phyloP scores from a whole-genome alignment of 1,140 invertebrate genomes.

The Danaus melanippus region DNA sequence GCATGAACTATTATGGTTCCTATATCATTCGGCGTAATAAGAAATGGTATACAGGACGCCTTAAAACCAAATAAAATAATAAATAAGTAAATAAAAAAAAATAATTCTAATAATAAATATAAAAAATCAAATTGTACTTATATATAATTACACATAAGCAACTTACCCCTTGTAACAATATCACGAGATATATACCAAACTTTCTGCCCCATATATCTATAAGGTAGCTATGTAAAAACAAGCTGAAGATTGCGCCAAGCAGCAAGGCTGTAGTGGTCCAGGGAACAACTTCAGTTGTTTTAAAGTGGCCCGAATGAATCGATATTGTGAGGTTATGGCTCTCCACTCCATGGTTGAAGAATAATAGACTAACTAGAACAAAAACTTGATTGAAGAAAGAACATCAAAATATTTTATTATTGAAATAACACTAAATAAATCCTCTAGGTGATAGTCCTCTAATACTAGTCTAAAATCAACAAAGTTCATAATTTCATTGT shows the following conservation, averaged over 20 bases:
- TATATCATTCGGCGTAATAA: constrained; percentile 31
- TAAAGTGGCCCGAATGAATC: constrained; percentile 37
- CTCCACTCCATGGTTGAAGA: constrained; percentile 48
- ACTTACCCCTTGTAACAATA: constrained; percentile 50
- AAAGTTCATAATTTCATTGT: too few species aligned
- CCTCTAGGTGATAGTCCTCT: background rate
- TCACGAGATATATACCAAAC: constrained; percentile 42
- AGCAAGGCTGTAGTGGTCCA: constrained; percentile 39
- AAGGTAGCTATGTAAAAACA: constrained; percentile 26
- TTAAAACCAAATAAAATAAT: constrained; percentile 6
- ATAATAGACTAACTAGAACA: constrained; percentile 42
- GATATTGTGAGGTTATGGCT: constrained; percentile 36
- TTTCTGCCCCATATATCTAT: constrained; percentile 44
- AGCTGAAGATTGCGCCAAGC: constrained; percentile 25
- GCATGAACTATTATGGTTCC: constrained; percentile 32
- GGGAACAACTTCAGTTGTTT: constrained; percentile 24
- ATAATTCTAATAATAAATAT: background rate
- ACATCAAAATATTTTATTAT: too few species aligned
- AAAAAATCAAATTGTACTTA: too few species aligned
- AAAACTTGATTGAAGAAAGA: constrained; percentile 1
- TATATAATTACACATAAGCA: constrained; percentile 2
- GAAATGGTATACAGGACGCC: constrained; percentile 29
- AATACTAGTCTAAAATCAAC: background rate
- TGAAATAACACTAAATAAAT: background rate
- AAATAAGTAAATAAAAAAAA: constrained; percentile 1